A percentile compares a stretch with the other conserved stretches of the same genome.
Conservation (phyloP, 1,140 invertebrate genomes). For the Proales similis region DNA sequence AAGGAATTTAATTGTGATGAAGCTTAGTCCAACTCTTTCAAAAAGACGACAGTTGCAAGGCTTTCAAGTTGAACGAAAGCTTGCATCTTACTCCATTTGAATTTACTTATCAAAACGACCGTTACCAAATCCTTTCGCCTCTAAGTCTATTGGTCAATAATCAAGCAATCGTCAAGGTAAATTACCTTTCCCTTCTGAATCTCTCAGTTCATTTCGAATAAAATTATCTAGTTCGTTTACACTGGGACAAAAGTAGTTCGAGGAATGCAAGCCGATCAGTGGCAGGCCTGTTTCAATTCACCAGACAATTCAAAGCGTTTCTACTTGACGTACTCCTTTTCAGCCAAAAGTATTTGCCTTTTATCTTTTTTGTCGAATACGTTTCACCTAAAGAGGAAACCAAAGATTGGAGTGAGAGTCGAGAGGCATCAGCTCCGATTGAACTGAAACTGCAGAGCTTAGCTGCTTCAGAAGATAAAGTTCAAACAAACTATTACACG, state of each 20-base stretch:
- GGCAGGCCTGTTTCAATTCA: neutral
- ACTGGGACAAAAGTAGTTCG: conserved; percentile 1
- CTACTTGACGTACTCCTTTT: conserved; percentile 15
- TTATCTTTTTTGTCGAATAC: neutral
- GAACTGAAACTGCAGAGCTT: no score
- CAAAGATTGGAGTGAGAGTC: neutral
- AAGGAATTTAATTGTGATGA: neutral
- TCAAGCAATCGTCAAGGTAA: conserved; percentile 1
- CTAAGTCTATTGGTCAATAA: conserved; percentile 2
- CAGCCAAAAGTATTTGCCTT: neutral
- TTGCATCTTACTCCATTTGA: conserved; percentile 15
- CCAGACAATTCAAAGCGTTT: conserved; percentile 8
- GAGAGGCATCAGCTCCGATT: conserved; percentile 5
- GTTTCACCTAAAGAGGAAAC: neutral
- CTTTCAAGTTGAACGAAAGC: conserved; percentile 1
- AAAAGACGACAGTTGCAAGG: conserved; percentile 32
- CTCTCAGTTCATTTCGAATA: neutral
- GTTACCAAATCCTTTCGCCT: conserved; percentile 13
- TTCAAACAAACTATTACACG: neutral
- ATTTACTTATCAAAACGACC: conserved; percentile 13
- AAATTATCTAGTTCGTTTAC: conserved; percentile 10
- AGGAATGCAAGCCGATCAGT: conserved; percentile 25
- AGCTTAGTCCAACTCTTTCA: neutral
- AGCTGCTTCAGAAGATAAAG: neutral
- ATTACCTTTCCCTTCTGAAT: neutral